Evolutionary conservation across 2,113 vertebrate species (phyloP).

Genomic region (Eonycteris spelaea): DNA sequence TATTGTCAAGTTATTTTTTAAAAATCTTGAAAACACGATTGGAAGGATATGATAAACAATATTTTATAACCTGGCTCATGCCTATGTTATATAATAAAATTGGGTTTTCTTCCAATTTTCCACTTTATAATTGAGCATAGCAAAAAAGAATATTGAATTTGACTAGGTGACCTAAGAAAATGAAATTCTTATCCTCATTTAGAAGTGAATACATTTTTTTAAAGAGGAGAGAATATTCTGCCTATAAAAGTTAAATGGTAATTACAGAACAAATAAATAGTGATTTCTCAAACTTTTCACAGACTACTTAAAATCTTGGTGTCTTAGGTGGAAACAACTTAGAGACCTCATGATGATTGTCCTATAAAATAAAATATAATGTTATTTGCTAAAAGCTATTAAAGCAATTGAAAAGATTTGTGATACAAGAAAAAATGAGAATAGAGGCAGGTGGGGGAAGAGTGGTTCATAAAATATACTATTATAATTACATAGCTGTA

Average conservation of each 20-base stretch:
- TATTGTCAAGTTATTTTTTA: conserved; percentile 13
- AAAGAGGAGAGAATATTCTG: conserved; percentile 46
- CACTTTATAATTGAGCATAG: conserved; percentile 31
- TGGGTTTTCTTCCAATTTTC: conserved; percentile 15
- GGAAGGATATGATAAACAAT: not conserved
- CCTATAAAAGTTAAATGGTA: conserved; percentile 40
- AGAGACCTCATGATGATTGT: not conserved
- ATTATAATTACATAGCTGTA: not conserved
- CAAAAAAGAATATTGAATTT: conserved; percentile 31
- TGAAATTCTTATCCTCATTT: conserved; percentile 24
- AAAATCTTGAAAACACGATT: conserved; percentile 8
- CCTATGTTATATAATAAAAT: conserved; percentile 42
- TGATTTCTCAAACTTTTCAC: conserved; percentile 24
- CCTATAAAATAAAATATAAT: conserved; percentile 21
- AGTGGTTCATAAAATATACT: not conserved
- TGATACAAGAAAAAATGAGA: conserved; percentile 48
- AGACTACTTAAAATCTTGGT: conserved; percentile 50
- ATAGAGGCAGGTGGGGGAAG: not conserved
- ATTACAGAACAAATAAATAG: conserved; percentile 30
- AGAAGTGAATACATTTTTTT: not conserved
- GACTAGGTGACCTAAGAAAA: not conserved
- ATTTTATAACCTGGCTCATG: not conserved
- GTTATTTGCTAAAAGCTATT: conserved; percentile 29
- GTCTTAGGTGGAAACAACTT: conserved; percentile 26
- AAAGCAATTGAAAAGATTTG: conserved; percentile 18